Evolutionary conservation across 2,888 invertebrate genomes (phyloP), one percentile per base, ranked within the genome.

Genomic region (Zeuzera pyrina): DNA sequence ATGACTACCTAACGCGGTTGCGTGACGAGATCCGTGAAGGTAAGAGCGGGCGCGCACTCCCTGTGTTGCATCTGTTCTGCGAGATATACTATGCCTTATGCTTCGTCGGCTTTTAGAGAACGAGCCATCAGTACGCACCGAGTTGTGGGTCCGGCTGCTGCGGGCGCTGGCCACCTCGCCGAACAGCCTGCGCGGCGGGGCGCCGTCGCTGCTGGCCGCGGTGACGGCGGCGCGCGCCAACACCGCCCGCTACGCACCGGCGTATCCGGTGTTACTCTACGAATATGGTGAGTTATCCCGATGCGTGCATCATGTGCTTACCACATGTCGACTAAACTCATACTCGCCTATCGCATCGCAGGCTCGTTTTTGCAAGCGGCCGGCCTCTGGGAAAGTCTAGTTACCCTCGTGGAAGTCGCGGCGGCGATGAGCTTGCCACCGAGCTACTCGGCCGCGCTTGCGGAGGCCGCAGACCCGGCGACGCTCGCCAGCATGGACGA

Each of bases 331-430:
- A 16, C 16, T 16, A 16, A 16, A 16, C 16, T 19, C 19, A 8
- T 5, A 1, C 12, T 12, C 25, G 13, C 12, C 12, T 8, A 25
- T 10, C 12, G 23, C n/a, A 13, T 13, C 1, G 25, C 48, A 70
- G 77, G 41, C 8, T 42, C 46, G 14, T 48, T 47, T 37, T 51
- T 72, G 12, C 25, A 25, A 3, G 11, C 12, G 25, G 87, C 89
- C 4, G 92, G 92, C 1, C 81, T 91, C 35, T 89, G 88, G 84
- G 93, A 93, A 71, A 88, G 88, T 51, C 86, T 93, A 51, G 90
- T 91, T 86, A 88, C 89, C 40, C 72, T 91, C 21, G 63, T 93
- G 28, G 87, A 89, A 55, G 70, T 92, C 55, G 89, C 89, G 49
- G 70, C 90, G 15, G 88, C 88, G 43, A 71, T 92, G 43, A 91